phyloP scores from a whole-genome alignment of 1,140 invertebrate species.

The Thaumatotibia leucotreta region DNA sequence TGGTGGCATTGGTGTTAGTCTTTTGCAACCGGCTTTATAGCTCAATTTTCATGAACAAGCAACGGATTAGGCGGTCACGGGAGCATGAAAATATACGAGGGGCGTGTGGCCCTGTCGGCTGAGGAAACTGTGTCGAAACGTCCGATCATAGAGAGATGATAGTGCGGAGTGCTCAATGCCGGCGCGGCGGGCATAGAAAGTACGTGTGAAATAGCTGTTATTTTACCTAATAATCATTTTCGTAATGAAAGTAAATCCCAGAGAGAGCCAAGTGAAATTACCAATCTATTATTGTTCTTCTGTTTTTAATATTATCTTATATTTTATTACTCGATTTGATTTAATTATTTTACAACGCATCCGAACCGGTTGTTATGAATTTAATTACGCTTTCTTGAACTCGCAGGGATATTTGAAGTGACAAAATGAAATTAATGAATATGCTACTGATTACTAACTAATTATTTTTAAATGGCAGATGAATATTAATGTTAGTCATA shows the following conservation, averaged over 20 bases:
- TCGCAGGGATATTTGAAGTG: background rate
- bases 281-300: background rate
- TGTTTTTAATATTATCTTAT: background rate
- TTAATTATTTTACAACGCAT: background rate
- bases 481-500: background rate
- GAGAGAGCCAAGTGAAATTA: background rate
- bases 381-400: background rate
- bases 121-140: slow-evolving; percentile 35
- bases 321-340: background rate
- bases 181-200: slow-evolving; percentile 17
- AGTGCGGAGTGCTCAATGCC: slow-evolving; percentile 10
- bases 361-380: background rate
- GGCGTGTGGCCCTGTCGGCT: slow-evolving; percentile 27
- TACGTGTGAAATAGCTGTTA: slow-evolving; percentile 19
- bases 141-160: slow-evolving; percentile 29
- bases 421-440: background rate
- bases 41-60: slow-evolving; percentile 36
- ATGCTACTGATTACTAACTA: too few species aligned
- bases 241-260: background rate
- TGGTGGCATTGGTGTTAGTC: slow-evolving; percentile 46
- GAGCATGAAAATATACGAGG: slow-evolving; percentile 45
- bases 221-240: slow-evolving; percentile 13
- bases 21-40: slow-evolving; percentile 46
- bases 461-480: background rate
- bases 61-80: slow-evolving; percentile 33